These are phyloP conservation scores for Nothocercus julius DNA, from an alignment of 2,113 vertebrate genomes.

Conservation along the genomic window DNA sequence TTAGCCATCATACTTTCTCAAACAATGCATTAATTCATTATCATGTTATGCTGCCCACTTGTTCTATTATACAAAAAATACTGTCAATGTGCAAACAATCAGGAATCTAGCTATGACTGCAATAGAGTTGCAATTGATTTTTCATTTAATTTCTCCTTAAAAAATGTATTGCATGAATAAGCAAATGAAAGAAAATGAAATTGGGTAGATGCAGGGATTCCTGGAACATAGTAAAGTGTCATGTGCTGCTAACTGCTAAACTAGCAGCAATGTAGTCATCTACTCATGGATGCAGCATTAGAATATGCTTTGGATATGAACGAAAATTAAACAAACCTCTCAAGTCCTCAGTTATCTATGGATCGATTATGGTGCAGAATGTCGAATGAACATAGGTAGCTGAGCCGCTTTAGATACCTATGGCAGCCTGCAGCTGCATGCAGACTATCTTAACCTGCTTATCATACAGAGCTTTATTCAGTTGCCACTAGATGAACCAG, in stretches of 20 bases:
- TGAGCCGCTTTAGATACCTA: neutral
- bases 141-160: neutral
- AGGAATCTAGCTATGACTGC: neutral
- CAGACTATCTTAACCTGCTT: neutral
- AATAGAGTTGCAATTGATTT: neutral
- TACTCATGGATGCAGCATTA: neutral
- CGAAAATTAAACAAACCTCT: neutral
- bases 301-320: neutral
- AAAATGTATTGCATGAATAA: slow-evolving; percentile 32
- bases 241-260: neutral
- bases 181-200: slow-evolving; percentile 45
- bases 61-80: neutral
- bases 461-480: neutral
- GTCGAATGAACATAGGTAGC: neutral
- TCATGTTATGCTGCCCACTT: neutral
- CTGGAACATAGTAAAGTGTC: neutral
- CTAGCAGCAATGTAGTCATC: neutral
- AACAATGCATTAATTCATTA: neutral
- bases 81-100: neutral
- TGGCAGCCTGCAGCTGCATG: accelerated
- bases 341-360: neutral
- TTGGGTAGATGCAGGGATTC: neutral
- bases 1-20: neutral
- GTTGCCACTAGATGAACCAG: neutral
- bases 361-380: neutral